Evolutionary conservation across 2,797 vertebrate genomes (phyloP).

Genomic region (Calcarius lapponicus): DNA sequence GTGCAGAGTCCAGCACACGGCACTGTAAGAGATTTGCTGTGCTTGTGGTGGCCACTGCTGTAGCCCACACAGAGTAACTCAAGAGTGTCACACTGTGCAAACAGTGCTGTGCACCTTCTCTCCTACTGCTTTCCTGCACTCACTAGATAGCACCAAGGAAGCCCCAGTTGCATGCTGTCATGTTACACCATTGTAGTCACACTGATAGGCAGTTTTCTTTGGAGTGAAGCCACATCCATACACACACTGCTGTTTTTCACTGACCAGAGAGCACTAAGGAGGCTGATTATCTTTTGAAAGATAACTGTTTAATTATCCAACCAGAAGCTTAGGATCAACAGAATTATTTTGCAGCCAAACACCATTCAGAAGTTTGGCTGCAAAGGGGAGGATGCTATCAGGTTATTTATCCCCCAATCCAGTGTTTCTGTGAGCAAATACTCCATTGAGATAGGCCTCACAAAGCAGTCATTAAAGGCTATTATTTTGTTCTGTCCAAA

Average conservation of each 20-base stretch:
- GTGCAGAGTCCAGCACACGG: neutral
- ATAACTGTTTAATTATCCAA: neutral
- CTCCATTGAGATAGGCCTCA: neutral
- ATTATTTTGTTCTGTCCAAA: slow-evolving; percentile 9
- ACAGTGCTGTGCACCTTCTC: neutral
- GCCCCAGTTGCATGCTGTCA: neutral
- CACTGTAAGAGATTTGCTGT: neutral
- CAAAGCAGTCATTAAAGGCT: neutral
- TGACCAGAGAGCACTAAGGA: neutral
- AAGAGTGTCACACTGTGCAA: neutral
- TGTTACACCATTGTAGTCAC: neutral
- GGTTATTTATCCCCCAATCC: neutral
- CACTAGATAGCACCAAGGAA: neutral
- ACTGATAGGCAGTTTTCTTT: neutral
- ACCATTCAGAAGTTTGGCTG: neutral
- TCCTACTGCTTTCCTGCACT: neutral
- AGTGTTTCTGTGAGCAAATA: neutral
- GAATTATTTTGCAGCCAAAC: neutral
- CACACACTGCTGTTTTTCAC: neutral
- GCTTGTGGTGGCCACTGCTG: neutral
- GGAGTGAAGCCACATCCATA: neutral
- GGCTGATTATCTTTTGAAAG: neutral
- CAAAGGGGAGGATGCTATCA: neutral
- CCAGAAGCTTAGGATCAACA: neutral
- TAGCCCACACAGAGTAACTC: neutral